Conservation (phyloP, 2,888 invertebrate species). For the Rhopalosiphum nymphaeae region DNA sequence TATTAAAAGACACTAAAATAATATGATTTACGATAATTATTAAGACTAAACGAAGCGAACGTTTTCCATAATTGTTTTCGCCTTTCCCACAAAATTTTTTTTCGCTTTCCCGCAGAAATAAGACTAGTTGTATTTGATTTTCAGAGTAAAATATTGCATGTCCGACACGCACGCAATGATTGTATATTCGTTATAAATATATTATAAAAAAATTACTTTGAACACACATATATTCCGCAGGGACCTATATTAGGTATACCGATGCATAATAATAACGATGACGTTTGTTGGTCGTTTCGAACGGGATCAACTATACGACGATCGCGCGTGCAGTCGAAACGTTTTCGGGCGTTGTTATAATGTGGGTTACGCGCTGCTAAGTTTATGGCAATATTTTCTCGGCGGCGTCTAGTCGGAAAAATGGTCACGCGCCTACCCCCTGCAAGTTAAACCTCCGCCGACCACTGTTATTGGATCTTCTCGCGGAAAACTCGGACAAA, state of each 20-base stretch:
- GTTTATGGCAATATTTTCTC: conserved; percentile 61
- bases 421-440: conserved; percentile 58
- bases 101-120: not conserved
- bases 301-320: conserved; percentile 17
- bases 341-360: conserved; percentile 53
- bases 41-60: not conserved
- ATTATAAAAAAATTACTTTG: conserved; percentile 35
- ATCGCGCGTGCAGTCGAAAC: conserved; percentile 1
- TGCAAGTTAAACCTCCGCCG: not conserved
- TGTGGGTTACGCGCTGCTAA: not conserved
- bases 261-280: not conserved
- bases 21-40: not conserved
- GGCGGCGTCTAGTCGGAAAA: conserved; percentile 56
- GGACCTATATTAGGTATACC: not conserved
- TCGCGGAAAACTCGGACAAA: conserved; percentile 61
- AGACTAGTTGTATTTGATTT: not conserved
- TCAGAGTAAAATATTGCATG: not conserved
- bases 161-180: not conserved
- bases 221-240: not conserved
- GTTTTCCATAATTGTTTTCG: not conserved
- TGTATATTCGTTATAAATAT: not conserved
- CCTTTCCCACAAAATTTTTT: not conserved
- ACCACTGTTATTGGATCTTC: conserved; percentile 41
- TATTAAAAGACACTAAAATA: not conserved
- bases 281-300: conserved; percentile 51